Conservation (phyloP, 2,113 vertebrate species). For the Mesocricetus auratus region DNA sequence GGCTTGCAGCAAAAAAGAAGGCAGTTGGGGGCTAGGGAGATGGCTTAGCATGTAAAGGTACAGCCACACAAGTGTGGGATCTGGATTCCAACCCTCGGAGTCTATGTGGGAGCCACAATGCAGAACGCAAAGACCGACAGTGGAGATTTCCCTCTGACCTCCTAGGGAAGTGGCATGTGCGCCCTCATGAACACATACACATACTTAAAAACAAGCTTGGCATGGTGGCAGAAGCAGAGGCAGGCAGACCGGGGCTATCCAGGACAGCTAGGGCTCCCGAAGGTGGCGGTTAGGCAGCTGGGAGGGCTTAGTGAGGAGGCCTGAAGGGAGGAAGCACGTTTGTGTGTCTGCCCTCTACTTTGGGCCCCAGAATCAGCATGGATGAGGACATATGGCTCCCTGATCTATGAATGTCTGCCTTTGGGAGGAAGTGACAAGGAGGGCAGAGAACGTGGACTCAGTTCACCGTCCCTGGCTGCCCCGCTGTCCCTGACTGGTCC, state of each 20-base stretch:
- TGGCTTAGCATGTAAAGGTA: background rate
- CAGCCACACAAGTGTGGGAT: too few species aligned
- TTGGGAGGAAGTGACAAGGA: background rate
- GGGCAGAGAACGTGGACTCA: background rate
- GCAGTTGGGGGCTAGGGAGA: background rate
- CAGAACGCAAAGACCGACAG: background rate
- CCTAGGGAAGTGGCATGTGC: background rate
- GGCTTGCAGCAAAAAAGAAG: background rate
- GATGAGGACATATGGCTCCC: background rate
- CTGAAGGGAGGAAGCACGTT: background rate
- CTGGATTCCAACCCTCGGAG: background rate
- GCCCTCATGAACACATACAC: background rate
- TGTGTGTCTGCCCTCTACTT: background rate
- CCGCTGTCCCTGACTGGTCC: conserved; percentile 9
- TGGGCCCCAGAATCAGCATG: background rate
- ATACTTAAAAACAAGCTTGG: background rate
- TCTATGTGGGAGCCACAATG: background rate
- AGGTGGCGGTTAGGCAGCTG: background rate
- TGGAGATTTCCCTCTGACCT: background rate
- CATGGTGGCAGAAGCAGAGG: background rate
- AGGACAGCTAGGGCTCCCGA: background rate
- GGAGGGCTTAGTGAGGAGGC: background rate
- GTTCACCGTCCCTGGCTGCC: background rate
- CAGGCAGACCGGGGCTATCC: background rate
- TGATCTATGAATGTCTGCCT: background rate